Percentiles rank a stretch among this genome's conserved stretches.
Conservation (phyloP, 2,888 invertebrate genomes). For the Psococerastis gibbosa region DNA sequence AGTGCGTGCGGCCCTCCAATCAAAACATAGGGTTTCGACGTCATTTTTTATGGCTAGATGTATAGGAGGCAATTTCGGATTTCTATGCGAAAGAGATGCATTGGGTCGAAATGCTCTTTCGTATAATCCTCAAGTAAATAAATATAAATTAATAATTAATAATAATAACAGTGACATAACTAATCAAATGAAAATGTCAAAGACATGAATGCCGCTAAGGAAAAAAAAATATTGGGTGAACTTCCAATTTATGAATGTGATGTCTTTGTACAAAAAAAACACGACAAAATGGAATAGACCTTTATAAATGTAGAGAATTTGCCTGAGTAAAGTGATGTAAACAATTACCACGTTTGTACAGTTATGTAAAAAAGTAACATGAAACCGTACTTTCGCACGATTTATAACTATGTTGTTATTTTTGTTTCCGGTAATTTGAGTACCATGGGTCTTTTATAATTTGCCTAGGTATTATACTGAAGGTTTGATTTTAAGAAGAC, state of each 20-base stretch:
- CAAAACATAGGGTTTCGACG: no score
- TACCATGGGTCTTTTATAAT: no score
- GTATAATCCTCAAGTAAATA: no score
- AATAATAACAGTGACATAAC: slow-evolving; percentile 13
- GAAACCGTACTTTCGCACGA: not conserved
- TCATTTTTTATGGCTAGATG: no score
- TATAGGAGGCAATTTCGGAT: no score
- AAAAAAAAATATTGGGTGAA: slow-evolving; percentile 19
- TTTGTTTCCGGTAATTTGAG: not conserved
- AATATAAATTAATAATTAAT: slow-evolving; percentile 4
- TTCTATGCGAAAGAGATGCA: no score
- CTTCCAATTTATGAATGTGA: slow-evolving; percentile 10
- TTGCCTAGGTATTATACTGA: no score
- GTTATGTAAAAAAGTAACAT: slow-evolving; percentile 10
- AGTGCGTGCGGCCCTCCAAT: no score
- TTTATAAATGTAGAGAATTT: slow-evolving; percentile 10
- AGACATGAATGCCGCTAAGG: no score
- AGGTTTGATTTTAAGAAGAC: no score
- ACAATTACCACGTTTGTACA: slow-evolving; percentile 11
- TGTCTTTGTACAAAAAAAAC: slow-evolving; percentile 9
- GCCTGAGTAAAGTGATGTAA: slow-evolving; percentile 7
- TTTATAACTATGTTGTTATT: not conserved
- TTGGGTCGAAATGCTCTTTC: no score
- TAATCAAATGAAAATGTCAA: slow-evolving; percentile 16
- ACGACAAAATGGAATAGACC: slow-evolving; percentile 9